A percentile compares a stretch with the other conserved stretches of the same genome.
phyloP scores from a whole-genome alignment of 2,113 vertebrate species.

The Pelobates fuscus region DNA sequence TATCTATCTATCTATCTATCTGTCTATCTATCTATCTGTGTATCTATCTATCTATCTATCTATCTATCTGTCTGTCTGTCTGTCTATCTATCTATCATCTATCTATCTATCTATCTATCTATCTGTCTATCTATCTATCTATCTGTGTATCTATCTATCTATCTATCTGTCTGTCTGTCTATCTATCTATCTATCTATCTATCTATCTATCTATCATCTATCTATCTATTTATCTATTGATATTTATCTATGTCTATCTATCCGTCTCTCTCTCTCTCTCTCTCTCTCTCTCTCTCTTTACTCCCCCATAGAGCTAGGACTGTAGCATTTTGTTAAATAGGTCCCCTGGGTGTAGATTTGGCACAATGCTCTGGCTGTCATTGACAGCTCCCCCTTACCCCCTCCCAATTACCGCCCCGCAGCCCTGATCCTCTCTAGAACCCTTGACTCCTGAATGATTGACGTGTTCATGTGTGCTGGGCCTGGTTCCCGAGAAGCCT shows the following conservation, averaged over 20 bases:
- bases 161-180: neutral
- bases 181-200: neutral
- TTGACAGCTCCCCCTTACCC: conserved; percentile 1
- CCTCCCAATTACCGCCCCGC: conserved; percentile 35
- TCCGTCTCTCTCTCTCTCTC: neutral
- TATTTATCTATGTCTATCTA: neutral
- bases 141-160: neutral
- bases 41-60: too few relatives aligned
- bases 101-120: too few relatives aligned
- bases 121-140: too few relatives aligned
- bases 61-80: too few relatives aligned
- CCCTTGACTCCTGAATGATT: conserved; percentile 42
- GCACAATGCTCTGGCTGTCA: conserved; percentile 35
- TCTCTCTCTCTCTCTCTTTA: neutral
- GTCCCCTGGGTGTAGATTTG: conserved; percentile 20
- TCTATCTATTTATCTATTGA: too few relatives aligned
- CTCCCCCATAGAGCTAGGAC: neutral
- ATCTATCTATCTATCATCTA: neutral
- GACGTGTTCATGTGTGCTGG: conserved; percentile 26
- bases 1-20: too few relatives aligned
- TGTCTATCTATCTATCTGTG: too few relatives aligned
- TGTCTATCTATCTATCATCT: too few relatives aligned
- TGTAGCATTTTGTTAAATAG: neutral
- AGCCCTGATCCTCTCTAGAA: conserved; percentile 19
- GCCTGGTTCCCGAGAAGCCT: conserved; percentile 27